Evolutionary conservation across 2,797 vertebrate genomes (phyloP), one percentile per base, ranked within the genome.

Genomic region (Tragelaphus oryx): DNA sequence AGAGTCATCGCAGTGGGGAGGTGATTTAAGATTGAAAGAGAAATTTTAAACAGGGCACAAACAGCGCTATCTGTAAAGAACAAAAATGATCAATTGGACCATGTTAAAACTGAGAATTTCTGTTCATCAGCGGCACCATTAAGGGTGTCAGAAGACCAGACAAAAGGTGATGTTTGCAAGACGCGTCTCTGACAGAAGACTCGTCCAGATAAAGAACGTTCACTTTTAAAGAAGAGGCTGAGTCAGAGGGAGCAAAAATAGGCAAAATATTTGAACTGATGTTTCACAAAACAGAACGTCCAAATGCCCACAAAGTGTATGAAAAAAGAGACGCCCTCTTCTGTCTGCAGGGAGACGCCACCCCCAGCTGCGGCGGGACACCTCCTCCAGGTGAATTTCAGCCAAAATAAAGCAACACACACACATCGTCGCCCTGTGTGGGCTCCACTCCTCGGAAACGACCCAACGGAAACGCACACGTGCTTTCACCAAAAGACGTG

Each of bases 251-350:
- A 10, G 17, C 17, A 50, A 60, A 93, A 62, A 5, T 1, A 91
- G 44, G 18, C 50, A 20, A 54, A 30, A 37, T 20, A 17, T 16
- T 14, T 48, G 24, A 4, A 5, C 24, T 8, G 52, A 20, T 26
- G 3, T 18, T 33, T 78, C 12, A 22, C n/a, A 5, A 12, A 16
- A n/a, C 0, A n/a, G 52, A 16, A 26, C 2, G 3, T 11, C 22
- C 8, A 5, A 17, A 24, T 2, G 33, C 22, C 16, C 59, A 0
- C 46, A 4, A 3, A 4, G 20, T 2, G 18, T 0, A 1, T 0
- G 6, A n/a, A 3, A 9, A 44, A 10, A 8, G 8, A 6, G 17
- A 3, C 0, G 14, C 24, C 11, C 0, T 0, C 0, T 48, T 1
- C 78, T 30, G 57, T 22, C 8, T 1, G 8, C 48, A 14, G 91